Evolutionary conservation across 2,113 vertebrate species (phyloP).

Genomic region (Xenopus tropicalis): DNA sequence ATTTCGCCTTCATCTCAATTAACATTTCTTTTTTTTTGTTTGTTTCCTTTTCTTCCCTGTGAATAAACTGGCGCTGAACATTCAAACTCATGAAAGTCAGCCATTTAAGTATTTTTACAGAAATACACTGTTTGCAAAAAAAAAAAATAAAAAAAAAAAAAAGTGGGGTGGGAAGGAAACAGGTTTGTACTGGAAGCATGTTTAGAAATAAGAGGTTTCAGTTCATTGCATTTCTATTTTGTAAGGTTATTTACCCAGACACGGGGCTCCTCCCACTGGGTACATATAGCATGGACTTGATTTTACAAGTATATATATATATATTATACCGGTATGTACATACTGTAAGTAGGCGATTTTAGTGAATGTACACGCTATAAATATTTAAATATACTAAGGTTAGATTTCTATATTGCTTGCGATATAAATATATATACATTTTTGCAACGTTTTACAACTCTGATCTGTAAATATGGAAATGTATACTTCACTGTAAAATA

Average conservation of each 20-base stretch:
- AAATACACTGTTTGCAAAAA: slow-evolving; percentile 1
- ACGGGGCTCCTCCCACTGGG: slow-evolving; percentile 24
- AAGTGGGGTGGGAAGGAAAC: too few species aligned
- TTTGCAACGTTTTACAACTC: slow-evolving; percentile 42
- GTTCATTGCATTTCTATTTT: slow-evolving; percentile 43
- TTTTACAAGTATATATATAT: slow-evolving; percentile 30
- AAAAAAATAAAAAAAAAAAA: neutral
- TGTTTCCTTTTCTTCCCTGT: neutral
- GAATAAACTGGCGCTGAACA: neutral
- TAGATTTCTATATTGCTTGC: slow-evolving; percentile 42
- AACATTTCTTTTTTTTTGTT: neutral
- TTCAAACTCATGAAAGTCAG: neutral
- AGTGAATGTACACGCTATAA: slow-evolving; percentile 44
- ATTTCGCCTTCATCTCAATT: neutral
- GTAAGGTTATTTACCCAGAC: slow-evolving; percentile 31
- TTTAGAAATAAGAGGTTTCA: slow-evolving; percentile 32
- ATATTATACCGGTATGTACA: slow-evolving; percentile 33
- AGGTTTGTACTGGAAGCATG: slow-evolving; percentile 23
- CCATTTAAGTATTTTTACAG: neutral
- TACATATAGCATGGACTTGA: slow-evolving; percentile 41
- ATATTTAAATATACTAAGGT: slow-evolving; percentile 36
- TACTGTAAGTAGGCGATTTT: slow-evolving; percentile 39
- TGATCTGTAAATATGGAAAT: slow-evolving; percentile 39
- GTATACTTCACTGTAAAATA: slow-evolving; percentile 43
- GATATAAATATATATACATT: too few species aligned